These are phyloP conservation scores for Coranthus polyacanthus DNA, from an alignment of 2,797 vertebrate species.

Conservation along the genomic window DNA sequence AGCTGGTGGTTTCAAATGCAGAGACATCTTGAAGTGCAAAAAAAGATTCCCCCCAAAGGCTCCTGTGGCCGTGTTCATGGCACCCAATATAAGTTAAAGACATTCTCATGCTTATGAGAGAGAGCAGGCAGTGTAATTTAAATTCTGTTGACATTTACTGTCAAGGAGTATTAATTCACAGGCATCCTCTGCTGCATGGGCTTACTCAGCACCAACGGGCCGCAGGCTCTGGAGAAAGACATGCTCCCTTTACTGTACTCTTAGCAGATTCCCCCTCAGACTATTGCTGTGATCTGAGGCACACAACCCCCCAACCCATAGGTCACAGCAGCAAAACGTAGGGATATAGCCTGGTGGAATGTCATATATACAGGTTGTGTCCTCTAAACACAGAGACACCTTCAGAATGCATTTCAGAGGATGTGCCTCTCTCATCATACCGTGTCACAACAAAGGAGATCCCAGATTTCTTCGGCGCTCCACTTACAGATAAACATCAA, in stretches of 20 bases:
- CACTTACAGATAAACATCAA: slow-evolving; percentile 46
- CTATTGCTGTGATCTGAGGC: slow-evolving; percentile 67
- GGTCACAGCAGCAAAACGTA: slow-evolving; percentile 71
- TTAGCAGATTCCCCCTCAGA: slow-evolving; percentile 71
- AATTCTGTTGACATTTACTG: slow-evolving; percentile 91
- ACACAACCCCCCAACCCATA: slow-evolving; percentile 70
- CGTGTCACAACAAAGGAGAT: slow-evolving; percentile 43
- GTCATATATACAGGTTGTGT: slow-evolving; percentile 80
- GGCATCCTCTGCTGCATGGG: slow-evolving; percentile 77
- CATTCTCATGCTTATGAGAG: slow-evolving; percentile 82
- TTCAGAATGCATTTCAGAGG: slow-evolving; percentile 69
- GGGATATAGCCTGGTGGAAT: slow-evolving; percentile 76
- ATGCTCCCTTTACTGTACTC: slow-evolving; percentile 78
- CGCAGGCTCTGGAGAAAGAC: slow-evolving; percentile 78
- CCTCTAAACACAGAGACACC: slow-evolving; percentile 75
- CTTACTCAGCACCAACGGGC: slow-evolving; percentile 87
- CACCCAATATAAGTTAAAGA: slow-evolving; percentile 85
- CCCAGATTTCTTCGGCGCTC: slow-evolving; percentile 34
- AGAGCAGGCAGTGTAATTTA: slow-evolving; percentile 85
- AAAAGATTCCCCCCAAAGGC: slow-evolving; percentile 72
- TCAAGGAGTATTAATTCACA: slow-evolving; percentile 87
- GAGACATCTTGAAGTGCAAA: slow-evolving; percentile 77
- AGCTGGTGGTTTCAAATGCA: slow-evolving; percentile 79
- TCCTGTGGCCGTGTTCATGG: slow-evolving; percentile 76
- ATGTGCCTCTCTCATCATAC: slow-evolving; percentile 57